A percentile compares a stretch with the other conserved stretches of the same genome.
Evolutionary conservation across 2,113 vertebrate genomes (phyloP).

Genomic region (Lagopus leucura): DNA sequence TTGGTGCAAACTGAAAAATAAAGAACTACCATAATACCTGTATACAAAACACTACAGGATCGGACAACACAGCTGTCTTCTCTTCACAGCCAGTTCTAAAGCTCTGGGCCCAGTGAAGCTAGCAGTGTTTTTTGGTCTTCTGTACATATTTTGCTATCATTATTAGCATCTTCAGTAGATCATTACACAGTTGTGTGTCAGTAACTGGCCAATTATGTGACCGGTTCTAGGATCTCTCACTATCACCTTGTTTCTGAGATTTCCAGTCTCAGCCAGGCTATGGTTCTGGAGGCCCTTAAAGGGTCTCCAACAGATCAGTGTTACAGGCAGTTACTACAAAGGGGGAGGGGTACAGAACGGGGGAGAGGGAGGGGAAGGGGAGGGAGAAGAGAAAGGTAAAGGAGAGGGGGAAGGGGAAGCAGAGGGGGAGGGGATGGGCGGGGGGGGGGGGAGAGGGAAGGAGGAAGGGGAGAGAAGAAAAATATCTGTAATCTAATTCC

Average conservation of each 20-base stretch:
- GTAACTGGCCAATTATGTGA: not conserved
- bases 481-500: too few species aligned
- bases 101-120: not conserved
- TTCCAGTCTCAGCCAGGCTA: not conserved
- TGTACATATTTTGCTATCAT: not conserved
- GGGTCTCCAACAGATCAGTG: not conserved
- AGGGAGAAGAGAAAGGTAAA: too few species aligned
- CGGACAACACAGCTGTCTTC: not conserved
- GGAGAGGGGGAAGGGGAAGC: too few species aligned
- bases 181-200: not conserved
- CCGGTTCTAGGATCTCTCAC: not conserved
- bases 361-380: too few species aligned
- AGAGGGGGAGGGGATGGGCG: too few species aligned
- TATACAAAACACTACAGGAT: not conserved
- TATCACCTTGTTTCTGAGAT: not conserved
- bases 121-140: not conserved
- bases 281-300: too few species aligned
- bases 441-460: too few species aligned
- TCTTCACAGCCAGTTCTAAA: fast-evolving
- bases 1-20: not conserved
- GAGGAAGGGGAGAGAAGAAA: too few species aligned
- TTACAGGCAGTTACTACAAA: not conserved
- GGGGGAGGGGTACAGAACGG: too few species aligned
- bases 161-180: not conserved
- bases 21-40: not conserved